Evolutionary conservation across 2,888 invertebrate genomes (phyloP), one percentile per base, ranked within the genome.

Genomic region (Microchrysa polita): DNA sequence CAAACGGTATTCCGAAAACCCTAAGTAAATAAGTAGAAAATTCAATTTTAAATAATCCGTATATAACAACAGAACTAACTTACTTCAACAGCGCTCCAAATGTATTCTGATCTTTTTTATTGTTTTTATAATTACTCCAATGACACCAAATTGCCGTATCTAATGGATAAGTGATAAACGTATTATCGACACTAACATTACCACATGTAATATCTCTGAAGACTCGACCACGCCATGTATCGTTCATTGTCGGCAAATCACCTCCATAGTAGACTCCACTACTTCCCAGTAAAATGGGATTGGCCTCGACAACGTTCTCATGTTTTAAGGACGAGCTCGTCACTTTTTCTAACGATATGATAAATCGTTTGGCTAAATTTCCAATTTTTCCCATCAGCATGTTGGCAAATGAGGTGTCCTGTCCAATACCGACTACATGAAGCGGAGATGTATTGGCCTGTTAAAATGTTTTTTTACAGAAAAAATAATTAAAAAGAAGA

Each of bases 191-290:
- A 2, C 67, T n/a, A 0, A 80, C 73, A 16, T 71, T 76, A 5
- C 79, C 78, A 23, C 77, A 77, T 74, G 81, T 81, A 16, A 82
- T 74, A n/a, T 77, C 78, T 59, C 82, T 82, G 22, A 83, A 79
- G 16, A 83, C 76, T 57, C 80, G 80, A 1, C 80, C 79, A 1
- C 76, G 60, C 7, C 79, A 78, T 2, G 78, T 72, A 16, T 78
- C 60, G 42, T 81, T 79, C 14, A 83, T 63, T 5, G 81, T 77
- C 9, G 80, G 79, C 85, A 85, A 86, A 76, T 86, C 84, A 1
- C 86, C 85, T 0, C 81, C 79, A 75, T 81, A 83, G 73, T 82
- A 84, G 1, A 86, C 82, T 0, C 86, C 86, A 53, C 82, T 81
- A 53, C 79, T 80, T 1, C 85, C 84, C 77, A 86, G 67, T 5